Evolutionary conservation across 1,140 invertebrate species (phyloP).

Genomic region (Sycophaga agraensis): DNA sequence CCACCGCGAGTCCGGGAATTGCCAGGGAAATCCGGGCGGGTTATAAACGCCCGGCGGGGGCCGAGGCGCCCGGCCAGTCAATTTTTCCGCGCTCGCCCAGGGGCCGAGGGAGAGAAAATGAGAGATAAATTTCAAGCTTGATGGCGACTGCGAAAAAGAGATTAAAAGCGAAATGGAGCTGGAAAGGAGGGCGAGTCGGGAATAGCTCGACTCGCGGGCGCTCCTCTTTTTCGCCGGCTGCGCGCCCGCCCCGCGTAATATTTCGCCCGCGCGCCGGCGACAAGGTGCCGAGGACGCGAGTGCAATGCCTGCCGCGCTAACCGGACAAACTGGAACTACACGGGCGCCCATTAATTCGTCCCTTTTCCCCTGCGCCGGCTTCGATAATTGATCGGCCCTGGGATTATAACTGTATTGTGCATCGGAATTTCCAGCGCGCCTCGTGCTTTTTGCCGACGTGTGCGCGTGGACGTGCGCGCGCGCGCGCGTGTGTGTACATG

Average conservation of each 20-base stretch:
- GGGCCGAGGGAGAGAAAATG: neutral
- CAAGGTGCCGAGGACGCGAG: no score
- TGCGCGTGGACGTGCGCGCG: no score
- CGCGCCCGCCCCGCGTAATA: neutral
- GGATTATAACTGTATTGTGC: neutral
- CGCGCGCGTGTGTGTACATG: no score
- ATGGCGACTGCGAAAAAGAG: conserved; percentile 5
- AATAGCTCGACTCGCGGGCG: neutral
- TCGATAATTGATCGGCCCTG: neutral
- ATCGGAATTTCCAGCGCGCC: neutral
- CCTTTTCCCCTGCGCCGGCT: neutral
- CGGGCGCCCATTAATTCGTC: neutral
- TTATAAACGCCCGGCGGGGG: no score
- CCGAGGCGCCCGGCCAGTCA: no score
- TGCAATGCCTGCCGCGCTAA: neutral
- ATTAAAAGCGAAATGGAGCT: conserved; percentile 11
- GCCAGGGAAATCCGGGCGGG: no score
- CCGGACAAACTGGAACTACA: conserved; percentile 9
- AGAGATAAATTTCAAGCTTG: conserved; percentile 5
- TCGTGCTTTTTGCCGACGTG: no score
- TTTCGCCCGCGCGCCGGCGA: neutral
- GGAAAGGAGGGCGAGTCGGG: neutral
- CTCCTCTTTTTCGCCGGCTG: neutral
- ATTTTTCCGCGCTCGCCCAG: no score
- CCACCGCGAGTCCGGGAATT: no score